These are phyloP conservation scores for Trialeurodes vaporariorum DNA, from an alignment of 1,140 invertebrate genomes.

Conservation along the genomic window DNA sequence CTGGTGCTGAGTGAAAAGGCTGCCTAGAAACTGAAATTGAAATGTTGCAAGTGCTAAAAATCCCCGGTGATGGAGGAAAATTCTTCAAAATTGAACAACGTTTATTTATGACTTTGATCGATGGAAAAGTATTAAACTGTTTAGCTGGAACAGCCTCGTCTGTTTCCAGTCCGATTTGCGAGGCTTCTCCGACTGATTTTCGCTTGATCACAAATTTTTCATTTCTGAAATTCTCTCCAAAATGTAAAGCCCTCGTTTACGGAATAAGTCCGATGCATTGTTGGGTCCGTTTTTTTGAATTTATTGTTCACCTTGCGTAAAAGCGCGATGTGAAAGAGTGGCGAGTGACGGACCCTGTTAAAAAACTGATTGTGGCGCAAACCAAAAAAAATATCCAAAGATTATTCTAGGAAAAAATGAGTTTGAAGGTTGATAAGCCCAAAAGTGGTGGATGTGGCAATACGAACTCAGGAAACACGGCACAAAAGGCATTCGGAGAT, in stretches of 20 bases:
- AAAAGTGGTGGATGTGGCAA: slow-evolving; percentile 29
- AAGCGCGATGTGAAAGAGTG: slow-evolving; percentile 17
- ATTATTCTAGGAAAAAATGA: slow-evolving; percentile 18
- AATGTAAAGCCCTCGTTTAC: background rate
- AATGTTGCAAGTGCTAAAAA: background rate
- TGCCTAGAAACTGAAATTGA: slow-evolving; percentile 9
- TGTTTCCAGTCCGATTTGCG: slow-evolving; percentile 7
- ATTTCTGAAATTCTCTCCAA: background rate
- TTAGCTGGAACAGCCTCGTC: background rate
- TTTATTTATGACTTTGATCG: background rate
- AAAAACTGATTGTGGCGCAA: slow-evolving; percentile 16
- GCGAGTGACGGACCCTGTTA: slow-evolving; percentile 19
- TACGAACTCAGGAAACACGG: slow-evolving; percentile 34
- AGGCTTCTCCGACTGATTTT: slow-evolving; percentile 1
- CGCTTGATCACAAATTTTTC: slow-evolving; percentile 3
- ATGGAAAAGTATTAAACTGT: slow-evolving; percentile 1
- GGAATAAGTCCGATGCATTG: slow-evolving; percentile 17
- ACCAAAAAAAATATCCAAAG: slow-evolving; percentile 22
- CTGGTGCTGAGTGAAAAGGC: slow-evolving; percentile 9
- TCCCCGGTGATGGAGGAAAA: background rate
- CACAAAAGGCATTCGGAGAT: slow-evolving; percentile 31
- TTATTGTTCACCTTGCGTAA: slow-evolving; percentile 17
- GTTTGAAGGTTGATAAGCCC: slow-evolving; percentile 27
- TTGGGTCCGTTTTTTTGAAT: slow-evolving; percentile 20
- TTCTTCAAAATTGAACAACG: background rate